Evolutionary conservation across 2,797 vertebrate species (phyloP).

Genomic region (Benthosema pterotum): DNA sequence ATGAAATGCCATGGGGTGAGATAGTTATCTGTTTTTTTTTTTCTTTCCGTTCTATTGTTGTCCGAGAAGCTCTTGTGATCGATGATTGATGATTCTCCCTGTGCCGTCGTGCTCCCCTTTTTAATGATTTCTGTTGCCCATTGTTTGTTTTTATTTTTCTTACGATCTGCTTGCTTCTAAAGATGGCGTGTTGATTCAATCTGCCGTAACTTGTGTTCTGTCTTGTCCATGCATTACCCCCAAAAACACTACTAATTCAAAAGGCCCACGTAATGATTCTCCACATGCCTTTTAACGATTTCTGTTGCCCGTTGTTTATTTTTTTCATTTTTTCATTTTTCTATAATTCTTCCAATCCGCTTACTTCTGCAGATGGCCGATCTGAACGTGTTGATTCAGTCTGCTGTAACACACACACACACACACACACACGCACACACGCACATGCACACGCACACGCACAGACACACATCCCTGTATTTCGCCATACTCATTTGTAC

Average conservation of each 20-base stretch:
- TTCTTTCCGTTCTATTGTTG: constrained; percentile 6
- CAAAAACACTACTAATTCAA: background rate
- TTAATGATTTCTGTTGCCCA: constrained; percentile 8
- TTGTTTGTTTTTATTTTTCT: constrained; percentile 1
- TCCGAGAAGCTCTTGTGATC: background rate
- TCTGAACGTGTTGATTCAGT: no score
- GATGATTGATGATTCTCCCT: constrained; percentile 1
- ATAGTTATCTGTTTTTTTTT: constrained; percentile 22
- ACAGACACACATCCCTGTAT: no score
- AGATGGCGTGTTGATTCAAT: background rate
- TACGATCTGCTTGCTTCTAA: background rate
- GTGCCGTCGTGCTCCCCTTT: background rate
- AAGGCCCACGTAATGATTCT: no score
- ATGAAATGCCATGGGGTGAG: constrained; percentile 4
- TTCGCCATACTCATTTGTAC: no score
- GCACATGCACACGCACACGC: no score
- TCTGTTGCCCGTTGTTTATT: no score
- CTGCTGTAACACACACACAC: no score
- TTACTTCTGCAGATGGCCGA: no score
- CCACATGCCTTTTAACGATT: no score
- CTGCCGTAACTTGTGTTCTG: background rate
- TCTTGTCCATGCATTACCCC: background rate
- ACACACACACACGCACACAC: no score
- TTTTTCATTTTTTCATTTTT: no score
- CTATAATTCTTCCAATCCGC: no score